These are phyloP conservation scores for Drosophila incognita DNA, from an alignment of 2,888 invertebrate species.

Conservation along the genomic window DNA sequence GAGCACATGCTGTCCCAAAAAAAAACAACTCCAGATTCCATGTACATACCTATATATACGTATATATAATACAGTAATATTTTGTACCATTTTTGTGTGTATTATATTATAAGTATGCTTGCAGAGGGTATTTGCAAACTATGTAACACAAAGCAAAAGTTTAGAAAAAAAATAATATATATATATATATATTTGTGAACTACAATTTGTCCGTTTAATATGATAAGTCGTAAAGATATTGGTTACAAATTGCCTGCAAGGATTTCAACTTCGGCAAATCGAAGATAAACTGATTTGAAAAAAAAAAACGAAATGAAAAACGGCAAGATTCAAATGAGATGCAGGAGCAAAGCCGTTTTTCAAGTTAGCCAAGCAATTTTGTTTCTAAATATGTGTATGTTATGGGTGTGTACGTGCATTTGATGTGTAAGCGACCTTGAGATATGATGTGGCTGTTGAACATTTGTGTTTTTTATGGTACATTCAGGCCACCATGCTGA, in stretches of 20 bases:
- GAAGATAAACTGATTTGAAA: conserved; percentile 7
- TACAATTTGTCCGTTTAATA: not conserved
- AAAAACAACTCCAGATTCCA: conserved; percentile 6
- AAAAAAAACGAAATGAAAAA: too few relatives aligned
- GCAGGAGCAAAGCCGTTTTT: not conserved
- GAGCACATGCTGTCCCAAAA: conserved; percentile 37
- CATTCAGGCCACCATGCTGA: conserved; percentile 99
- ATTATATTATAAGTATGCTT: conserved; percentile 25
- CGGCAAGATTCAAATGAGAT: too few relatives aligned
- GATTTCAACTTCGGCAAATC: conserved; percentile 15
- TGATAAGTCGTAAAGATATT: not conserved
- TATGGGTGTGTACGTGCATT: conserved; percentile 33
- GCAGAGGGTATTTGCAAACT: conserved; percentile 1
- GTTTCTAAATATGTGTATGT: conserved; percentile 28
- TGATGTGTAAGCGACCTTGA: conserved; percentile 25
- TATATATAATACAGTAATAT: conserved; percentile 18
- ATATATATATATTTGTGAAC: not conserved
- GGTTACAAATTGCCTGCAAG: not conserved
- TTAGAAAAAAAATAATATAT: not conserved
- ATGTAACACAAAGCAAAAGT: not conserved
- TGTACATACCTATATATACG: conserved; percentile 26
- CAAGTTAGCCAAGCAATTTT: conserved; percentile 21
- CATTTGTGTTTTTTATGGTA: conserved; percentile 74
- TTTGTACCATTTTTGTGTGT: conserved; percentile 35
- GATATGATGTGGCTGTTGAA: conserved; percentile 67